Percentiles rank a stretch among this genome's conserved stretches.
phyloP scores from a whole-genome alignment of 2,797 vertebrate genomes.

The Otolemur crassicaudatus region DNA sequence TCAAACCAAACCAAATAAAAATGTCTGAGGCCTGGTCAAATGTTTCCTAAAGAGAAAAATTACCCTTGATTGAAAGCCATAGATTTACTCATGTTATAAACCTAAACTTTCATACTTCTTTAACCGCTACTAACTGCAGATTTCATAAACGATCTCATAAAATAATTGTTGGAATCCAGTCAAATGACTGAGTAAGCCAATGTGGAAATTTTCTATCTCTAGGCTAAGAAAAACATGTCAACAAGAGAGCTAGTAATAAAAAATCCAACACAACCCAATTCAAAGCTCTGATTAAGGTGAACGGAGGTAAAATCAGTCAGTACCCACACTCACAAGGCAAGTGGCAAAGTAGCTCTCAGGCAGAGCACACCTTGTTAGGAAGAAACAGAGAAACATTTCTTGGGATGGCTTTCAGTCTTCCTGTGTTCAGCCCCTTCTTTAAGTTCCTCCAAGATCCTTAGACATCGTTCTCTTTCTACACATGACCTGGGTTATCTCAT shows the following conservation, averaged over 20 bases:
- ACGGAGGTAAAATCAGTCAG: neutral
- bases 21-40: neutral
- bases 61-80: neutral
- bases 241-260: neutral
- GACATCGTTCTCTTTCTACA: neutral
- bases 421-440: neutral
- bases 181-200: neutral
- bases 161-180: neutral
- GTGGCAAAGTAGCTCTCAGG: neutral
- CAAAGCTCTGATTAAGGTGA: neutral
- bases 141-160: neutral
- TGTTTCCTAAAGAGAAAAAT: neutral
- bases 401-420: neutral
- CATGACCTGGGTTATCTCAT: neutral
- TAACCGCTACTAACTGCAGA: neutral
- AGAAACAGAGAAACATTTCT: neutral
- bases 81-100: neutral
- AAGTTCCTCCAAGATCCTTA: neutral
- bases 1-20: neutral
- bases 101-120: neutral
- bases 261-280: neutral
- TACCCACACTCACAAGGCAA: neutral
- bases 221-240: neutral
- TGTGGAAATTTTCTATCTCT: neutral
- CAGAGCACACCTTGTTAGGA: neutral